Evolutionary conservation across 2,113 vertebrate species (phyloP).

Genomic region (Hippolais icterina): DNA sequence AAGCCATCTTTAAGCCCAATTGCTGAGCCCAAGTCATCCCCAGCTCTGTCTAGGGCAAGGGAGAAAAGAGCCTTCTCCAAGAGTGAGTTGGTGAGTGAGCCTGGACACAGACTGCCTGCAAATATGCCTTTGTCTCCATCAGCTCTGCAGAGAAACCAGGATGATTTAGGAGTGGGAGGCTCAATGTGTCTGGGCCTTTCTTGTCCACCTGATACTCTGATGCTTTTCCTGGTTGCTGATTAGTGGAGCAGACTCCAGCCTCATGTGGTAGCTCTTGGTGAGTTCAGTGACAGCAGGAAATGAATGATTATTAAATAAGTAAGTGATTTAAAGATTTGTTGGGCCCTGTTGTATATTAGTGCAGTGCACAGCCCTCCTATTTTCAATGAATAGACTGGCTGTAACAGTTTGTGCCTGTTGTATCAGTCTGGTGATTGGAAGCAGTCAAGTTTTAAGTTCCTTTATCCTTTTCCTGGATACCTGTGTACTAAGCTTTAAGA

Average conservation of each 20-base stretch:
- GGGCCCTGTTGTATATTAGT: neutral
- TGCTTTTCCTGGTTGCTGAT: neutral
- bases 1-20: neutral
- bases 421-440: neutral
- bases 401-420: neutral
- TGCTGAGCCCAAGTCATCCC: neutral
- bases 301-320: neutral
- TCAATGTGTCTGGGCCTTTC: neutral
- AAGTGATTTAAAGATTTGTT: neutral
- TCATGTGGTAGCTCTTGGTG: neutral
- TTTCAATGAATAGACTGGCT: neutral
- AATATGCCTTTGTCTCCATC: neutral
- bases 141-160: neutral
- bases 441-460: neutral
- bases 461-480: neutral
- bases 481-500: neutral
- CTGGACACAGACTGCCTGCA: neutral
- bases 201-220: neutral
- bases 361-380: neutral
- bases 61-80: neutral
- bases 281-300: neutral
- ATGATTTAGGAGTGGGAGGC: neutral
- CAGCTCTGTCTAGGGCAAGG: neutral
- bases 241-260: neutral
- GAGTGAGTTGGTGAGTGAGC: neutral